These are phyloP conservation scores for Catocala nupta DNA, from an alignment of 2,888 invertebrate species.

Conservation along the genomic window DNA sequence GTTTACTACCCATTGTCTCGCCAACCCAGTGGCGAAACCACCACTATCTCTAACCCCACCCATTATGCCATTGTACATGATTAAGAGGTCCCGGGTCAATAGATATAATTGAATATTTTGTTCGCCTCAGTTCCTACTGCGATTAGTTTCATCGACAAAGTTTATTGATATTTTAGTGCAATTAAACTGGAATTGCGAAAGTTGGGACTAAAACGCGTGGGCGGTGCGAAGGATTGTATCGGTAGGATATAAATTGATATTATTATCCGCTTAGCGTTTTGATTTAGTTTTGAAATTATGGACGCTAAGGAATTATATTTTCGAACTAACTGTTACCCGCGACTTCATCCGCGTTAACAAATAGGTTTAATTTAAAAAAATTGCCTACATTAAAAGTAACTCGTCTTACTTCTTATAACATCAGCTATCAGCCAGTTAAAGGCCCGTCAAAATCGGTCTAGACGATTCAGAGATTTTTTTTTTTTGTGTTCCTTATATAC, in stretches of 20 bases:
- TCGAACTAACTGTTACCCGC: too few relatives aligned
- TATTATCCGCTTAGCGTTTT: slow-evolving; percentile 5
- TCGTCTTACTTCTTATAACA: too few relatives aligned
- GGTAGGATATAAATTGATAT: slow-evolving; percentile 5
- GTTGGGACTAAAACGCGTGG: slow-evolving; percentile 1
- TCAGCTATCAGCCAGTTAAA: too few relatives aligned
- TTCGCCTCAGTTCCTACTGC: slow-evolving; percentile 19
- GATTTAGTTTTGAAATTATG: slow-evolving; percentile 6
- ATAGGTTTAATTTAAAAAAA: too few relatives aligned
- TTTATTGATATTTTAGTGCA: slow-evolving; percentile 22
- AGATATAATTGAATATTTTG: slow-evolving; percentile 40
- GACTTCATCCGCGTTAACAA: too few relatives aligned
- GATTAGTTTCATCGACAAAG: slow-evolving; percentile 9
- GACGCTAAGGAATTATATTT: too few relatives aligned
- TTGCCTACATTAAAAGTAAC: too few relatives aligned
- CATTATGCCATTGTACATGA: slow-evolving; percentile 29
- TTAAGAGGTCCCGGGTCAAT: slow-evolving; percentile 36
- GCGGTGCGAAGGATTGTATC: slow-evolving; percentile 8
- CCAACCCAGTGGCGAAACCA: slow-evolving; percentile 41
- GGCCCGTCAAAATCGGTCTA: too few relatives aligned
- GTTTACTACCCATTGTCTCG: slow-evolving; percentile 48
- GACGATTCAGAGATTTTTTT: too few relatives aligned
- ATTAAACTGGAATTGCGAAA: slow-evolving; percentile 11
- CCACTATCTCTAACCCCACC: slow-evolving; percentile 11
- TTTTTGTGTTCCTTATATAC: too few relatives aligned